A percentile compares a stretch with the other conserved stretches of the same genome.
Evolutionary conservation across 2,113 vertebrate species (phyloP).

Genomic region (Menidia beryllina): DNA sequence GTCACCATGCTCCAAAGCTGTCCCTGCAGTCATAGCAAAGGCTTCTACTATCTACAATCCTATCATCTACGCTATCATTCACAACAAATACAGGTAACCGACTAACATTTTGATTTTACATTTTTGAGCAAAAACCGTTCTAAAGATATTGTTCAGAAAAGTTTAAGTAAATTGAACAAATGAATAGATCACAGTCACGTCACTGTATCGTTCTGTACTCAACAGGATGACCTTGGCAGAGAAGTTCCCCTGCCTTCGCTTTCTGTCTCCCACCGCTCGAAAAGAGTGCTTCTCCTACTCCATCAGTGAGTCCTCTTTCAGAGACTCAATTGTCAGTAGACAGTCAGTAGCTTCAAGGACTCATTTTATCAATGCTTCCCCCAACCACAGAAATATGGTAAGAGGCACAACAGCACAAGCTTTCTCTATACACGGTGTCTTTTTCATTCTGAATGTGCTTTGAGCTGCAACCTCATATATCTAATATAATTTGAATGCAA

Average conservation of each 20-base stretch:
- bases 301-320: conserved; percentile 84
- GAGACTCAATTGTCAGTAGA: conserved; percentile 75
- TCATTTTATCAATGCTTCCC: conserved; percentile 56
- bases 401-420: neutral
- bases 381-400: conserved; percentile 58
- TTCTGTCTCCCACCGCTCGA: conserved; percentile 80
- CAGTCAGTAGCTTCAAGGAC: conserved; percentile 72
- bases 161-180: neutral
- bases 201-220: neutral
- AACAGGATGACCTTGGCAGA: conserved; percentile 88
- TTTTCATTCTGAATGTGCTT: no score
- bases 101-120: neutral
- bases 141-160: no score
- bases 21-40: conserved; percentile 95
- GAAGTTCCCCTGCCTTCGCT: conserved; percentile 86
- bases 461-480: no score
- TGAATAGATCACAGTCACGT: neutral
- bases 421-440: no score
- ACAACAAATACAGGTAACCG: conserved; percentile 92
- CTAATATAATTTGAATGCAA: no score
- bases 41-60: conserved; percentile 95
- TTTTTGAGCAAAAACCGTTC: neutral
- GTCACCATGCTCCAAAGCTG: conserved; percentile 89
- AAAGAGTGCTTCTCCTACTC: conserved; percentile 79
- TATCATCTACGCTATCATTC: conserved; percentile 93